Percentiles rank a stretch among this genome's conserved stretches.
These are phyloP conservation scores for Drosophila nigrodunni DNA, from an alignment of 1,140 invertebrate species.

Conservation along the genomic window DNA sequence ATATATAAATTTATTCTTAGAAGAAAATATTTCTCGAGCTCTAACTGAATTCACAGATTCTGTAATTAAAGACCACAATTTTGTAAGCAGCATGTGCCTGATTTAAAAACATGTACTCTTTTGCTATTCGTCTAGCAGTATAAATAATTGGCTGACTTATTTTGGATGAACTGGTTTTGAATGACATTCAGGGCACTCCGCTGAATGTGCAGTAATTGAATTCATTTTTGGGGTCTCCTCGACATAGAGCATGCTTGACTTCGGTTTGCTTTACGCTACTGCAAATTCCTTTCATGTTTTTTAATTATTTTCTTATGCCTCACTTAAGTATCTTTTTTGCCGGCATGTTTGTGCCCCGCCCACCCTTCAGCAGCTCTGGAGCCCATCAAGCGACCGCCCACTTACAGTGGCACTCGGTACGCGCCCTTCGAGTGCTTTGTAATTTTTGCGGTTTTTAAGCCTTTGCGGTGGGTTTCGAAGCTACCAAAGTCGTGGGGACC, in stretches of 20 bases:
- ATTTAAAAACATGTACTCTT: background rate
- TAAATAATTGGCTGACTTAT: slow-evolving; percentile 13
- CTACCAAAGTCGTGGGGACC: slow-evolving; percentile 2
- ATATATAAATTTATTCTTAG: too few species aligned
- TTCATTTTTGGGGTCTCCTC: background rate
- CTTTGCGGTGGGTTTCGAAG: slow-evolving; percentile 39
- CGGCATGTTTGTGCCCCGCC: slow-evolving; percentile 5
- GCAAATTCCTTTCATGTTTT: slow-evolving; percentile 52
- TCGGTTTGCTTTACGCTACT: slow-evolving; percentile 27
- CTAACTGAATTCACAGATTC: too few species aligned
- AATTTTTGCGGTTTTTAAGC: slow-evolving; percentile 78
- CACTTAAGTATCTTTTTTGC: slow-evolving; percentile 55
- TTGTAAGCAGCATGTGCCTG: too few species aligned
- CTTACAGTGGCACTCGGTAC: slow-evolving; percentile 19
- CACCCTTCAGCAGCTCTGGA: background rate
- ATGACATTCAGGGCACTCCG: background rate
- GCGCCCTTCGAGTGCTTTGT: slow-evolving; percentile 63
- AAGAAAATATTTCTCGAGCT: too few species aligned
- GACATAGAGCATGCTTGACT: slow-evolving; percentile 45
- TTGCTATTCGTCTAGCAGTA: background rate
- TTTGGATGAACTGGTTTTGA: slow-evolving; percentile 2
- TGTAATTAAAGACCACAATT: too few species aligned
- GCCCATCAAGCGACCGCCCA: background rate
- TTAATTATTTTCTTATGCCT: slow-evolving; percentile 79
- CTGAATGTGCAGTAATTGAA: slow-evolving; percentile 1